Evolutionary conservation across 2,113 vertebrate species (phyloP).

Genomic region (Nestor notabilis): DNA sequence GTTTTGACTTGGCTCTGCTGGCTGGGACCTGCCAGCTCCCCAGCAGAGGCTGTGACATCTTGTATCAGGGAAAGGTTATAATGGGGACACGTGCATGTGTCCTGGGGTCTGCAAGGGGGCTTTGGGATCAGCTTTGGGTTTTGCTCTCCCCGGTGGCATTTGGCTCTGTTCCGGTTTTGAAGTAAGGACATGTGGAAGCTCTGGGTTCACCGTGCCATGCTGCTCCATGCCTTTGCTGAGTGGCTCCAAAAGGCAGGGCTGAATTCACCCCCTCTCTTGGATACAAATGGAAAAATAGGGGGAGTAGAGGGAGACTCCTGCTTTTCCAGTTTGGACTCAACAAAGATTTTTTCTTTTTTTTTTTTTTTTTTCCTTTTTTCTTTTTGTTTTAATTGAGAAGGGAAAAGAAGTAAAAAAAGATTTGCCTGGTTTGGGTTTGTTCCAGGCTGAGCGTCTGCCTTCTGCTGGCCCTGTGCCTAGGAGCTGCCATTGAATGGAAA

Average conservation of each 20-base stretch:
- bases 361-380: neutral
- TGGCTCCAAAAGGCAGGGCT: neutral
- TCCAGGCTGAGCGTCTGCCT: conserved; percentile 1
- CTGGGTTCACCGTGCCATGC: fast-evolving
- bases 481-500: neutral
- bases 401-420: neutral
- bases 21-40: neutral
- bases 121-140: too few relatives aligned
- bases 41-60: neutral
- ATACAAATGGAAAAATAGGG: neutral
- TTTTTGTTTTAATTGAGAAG: neutral
- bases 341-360: neutral
- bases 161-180: neutral
- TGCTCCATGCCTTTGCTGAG: neutral
- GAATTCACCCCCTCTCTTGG: fast-evolving
- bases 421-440: neutral
- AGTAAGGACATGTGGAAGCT: neutral
- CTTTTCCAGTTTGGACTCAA: neutral
- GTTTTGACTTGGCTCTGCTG: neutral
- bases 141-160: neutral
- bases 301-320: neutral
- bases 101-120: neutral
- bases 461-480: neutral
- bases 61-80: fast-evolving
- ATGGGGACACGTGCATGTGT: neutral